phyloP scores from a whole-genome alignment of 2,888 invertebrate species.

The Oxystoma pomonae region DNA sequence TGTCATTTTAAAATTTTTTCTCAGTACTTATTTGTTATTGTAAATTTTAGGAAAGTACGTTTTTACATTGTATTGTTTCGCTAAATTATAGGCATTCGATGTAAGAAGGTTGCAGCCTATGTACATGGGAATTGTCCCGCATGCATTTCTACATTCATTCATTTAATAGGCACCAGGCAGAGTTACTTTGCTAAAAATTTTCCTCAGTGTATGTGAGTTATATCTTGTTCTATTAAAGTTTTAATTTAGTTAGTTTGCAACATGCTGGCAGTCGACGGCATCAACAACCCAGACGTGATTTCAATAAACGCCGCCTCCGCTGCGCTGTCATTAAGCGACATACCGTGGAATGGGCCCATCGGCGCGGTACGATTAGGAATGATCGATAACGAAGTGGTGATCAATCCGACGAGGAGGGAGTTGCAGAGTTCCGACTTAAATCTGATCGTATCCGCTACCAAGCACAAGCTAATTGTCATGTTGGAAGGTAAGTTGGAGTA shows the following conservation, averaged over 20 bases:
- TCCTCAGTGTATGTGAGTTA: no score
- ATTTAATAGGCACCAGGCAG: no score
- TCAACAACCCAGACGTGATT: slow-evolving; percentile 82
- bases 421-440: slow-evolving; percentile 73
- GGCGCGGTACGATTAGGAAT: slow-evolving; percentile 89
- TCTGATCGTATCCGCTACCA: slow-evolving; percentile 78
- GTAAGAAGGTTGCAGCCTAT: no score
- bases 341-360: slow-evolving; percentile 95
- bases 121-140: no score
- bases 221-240: no score
- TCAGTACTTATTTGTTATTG: no score
- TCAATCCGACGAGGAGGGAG: slow-evolving; percentile 87
- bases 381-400: slow-evolving; percentile 66
- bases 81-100: no score
- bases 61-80: no score
- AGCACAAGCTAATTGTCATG: slow-evolving; percentile 82
- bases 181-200: no score
- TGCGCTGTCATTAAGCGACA: slow-evolving; percentile 85
- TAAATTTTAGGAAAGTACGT: no score
- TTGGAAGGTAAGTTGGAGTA: slow-evolving; percentile 79
- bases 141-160: no score
- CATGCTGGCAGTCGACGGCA: slow-evolving; percentile 84
- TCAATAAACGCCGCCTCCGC: slow-evolving; percentile 95
- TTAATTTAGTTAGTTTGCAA: slow-evolving; percentile 92
- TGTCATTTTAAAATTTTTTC: no score